Evolutionary conservation across 2,888 invertebrate species (phyloP), one percentile per base, ranked within the genome.

Genomic region (Lysandra coridon): DNA sequence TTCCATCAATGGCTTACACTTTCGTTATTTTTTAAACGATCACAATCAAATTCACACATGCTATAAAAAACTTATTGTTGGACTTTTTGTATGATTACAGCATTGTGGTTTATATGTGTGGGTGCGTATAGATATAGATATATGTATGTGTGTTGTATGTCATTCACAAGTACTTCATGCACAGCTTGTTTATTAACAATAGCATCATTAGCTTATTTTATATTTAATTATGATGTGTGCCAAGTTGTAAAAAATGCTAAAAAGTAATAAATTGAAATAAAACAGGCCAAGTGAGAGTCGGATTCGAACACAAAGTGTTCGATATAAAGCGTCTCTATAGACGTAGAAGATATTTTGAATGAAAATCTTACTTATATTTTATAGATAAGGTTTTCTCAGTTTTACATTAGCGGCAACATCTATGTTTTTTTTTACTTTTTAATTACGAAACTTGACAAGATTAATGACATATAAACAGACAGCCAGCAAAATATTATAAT

Each of bases 31-130:
- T 76, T 53, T 33, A 49, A 75, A 44, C 44, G 23, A 76, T 44
- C 75, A 75, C 75, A 75, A 75, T 69, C 49, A 75, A 44, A 44
- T 75, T 75, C 75, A 49, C 75, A 75, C 75, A 75, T 75, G 49
- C 49, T 1, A 75, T 23, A 49, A 69, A 69, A 69, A 37, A 17
- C 14, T 37, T 69, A 37, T 37, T 69, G 69, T 37, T 33, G 17
- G 69, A 37, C 69, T 69, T 69, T 69, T 69, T 69, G 69, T 69
- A 5, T 69, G 69, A 69, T 69, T 37, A 30, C 64, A 64, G 10
- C 64, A 64, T 62, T 62, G 62, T n/a, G 62, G 7, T 12, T 14
- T 57, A 4, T 17, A 17, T 57, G 17, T 62, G 62, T n/a, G 62
- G 0, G 6, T 62, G 1, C 2, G 37, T 37, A 3, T 57, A 57